These are phyloP conservation scores for Hesperia comma DNA, from an alignment of 2,888 invertebrate genomes.

Conservation along the genomic window DNA sequence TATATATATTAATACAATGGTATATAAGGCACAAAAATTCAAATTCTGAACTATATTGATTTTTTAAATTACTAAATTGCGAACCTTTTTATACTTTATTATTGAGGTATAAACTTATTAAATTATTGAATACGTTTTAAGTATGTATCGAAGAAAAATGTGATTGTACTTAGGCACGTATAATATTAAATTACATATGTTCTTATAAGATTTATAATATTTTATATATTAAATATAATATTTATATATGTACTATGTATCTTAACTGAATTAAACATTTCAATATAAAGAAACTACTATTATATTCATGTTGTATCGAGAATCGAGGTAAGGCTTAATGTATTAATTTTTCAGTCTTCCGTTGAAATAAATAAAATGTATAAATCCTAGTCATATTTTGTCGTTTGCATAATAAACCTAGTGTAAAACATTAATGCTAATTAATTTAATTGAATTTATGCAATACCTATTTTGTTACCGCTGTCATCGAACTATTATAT, in stretches of 20 bases:
- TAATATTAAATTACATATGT: background rate
- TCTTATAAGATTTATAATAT: background rate
- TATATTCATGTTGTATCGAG: background rate
- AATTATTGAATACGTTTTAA: no score
- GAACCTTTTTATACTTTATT: no score
- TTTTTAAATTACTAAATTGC: no score
- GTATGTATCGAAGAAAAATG: no score
- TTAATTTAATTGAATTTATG: background rate
- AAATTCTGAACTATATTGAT: no score
- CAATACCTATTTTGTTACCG: background rate
- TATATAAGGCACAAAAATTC: no score
- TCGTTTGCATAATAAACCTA: constrained; percentile 9
- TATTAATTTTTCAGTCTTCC: constrained; percentile 3
- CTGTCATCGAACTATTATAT: constrained; percentile 6
- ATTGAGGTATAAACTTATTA: no score
- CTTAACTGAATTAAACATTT: background rate
- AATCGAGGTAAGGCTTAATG: background rate
- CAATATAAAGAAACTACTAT: background rate
- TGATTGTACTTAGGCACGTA: no score
- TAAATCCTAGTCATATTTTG: constrained; percentile 5
- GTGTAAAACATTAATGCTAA: background rate
- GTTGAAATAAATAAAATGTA: background rate
- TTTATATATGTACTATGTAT: background rate
- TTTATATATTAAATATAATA: background rate
- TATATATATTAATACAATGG: no score